A percentile compares a stretch with the other conserved stretches of the same genome.
Evolutionary conservation across 1,140 invertebrate species (phyloP).

Genomic region (Orius insidiosus): DNA sequence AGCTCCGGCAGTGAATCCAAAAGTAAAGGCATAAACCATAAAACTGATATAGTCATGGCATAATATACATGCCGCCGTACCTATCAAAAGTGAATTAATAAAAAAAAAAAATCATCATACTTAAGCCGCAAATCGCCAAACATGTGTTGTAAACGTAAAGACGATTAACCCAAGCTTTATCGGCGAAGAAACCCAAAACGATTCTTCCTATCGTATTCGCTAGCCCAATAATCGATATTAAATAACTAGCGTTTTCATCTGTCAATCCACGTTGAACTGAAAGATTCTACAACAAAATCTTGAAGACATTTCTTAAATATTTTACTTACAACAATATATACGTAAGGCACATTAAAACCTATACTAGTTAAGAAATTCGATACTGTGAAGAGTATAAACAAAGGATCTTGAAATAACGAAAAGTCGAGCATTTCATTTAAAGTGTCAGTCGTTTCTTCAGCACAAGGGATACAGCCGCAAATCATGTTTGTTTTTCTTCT

Average conservation of each 20-base stretch:
- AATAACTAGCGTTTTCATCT: constrained; percentile 37
- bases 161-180: constrained; percentile 75
- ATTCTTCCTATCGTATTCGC: constrained; percentile 78
- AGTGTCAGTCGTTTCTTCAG: constrained; percentile 35
- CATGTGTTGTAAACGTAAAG: constrained; percentile 75
- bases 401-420: constrained; percentile 58
- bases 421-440: constrained; percentile 73
- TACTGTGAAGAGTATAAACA: constrained; percentile 78
- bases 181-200: constrained; percentile 64
- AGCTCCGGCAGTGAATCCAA: constrained; percentile 77
- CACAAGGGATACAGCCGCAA: constrained; percentile 23
- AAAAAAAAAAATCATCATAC: constrained; percentile 31
- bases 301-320: background rate
- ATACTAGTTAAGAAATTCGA: constrained; percentile 94
- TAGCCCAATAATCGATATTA: constrained; percentile 65
- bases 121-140: constrained; percentile 63
- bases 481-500: no score
- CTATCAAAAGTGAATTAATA: constrained; percentile 30
- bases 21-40: constrained; percentile 58
- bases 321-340: constrained; percentile 53
- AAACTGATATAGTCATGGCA: constrained; percentile 50
- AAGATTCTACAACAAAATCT: constrained; percentile 30
- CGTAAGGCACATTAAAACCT: constrained; percentile 88
- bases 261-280: constrained; percentile 38
- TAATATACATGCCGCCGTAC: constrained; percentile 56